Evolutionary conservation across 1,140 invertebrate genomes (phyloP).

Genomic region (Oedothorax gibbosus): DNA sequence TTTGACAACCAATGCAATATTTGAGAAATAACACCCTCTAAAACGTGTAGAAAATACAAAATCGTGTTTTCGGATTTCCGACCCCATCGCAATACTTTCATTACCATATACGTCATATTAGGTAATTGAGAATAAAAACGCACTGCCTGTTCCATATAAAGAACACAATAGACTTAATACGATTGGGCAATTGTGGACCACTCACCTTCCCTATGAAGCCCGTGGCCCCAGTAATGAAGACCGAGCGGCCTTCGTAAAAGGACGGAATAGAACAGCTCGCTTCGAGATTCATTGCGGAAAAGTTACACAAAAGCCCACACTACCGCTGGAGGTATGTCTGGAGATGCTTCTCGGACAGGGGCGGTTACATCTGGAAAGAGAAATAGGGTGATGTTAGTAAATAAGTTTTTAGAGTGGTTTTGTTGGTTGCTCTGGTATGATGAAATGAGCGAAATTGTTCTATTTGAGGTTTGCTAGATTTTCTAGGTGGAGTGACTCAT

Average conservation of each 20-base stretch:
- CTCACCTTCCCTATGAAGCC: constrained; percentile 84
- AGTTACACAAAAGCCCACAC: constrained; percentile 24
- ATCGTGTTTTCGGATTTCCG: no score
- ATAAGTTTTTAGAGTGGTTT: background rate
- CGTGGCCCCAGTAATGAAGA: constrained; percentile 78
- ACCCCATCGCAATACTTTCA: no score
- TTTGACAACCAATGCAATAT: no score
- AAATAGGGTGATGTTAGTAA: background rate
- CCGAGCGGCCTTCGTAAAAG: constrained; percentile 75
- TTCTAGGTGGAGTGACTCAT: no score
- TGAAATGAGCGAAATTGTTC: constrained; percentile 4
- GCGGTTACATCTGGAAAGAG: constrained; percentile 38
- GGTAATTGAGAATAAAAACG: no score
- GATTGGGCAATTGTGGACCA: constrained; percentile 72
- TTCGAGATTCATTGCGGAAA: constrained; percentile 31
- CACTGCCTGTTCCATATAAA: no score
- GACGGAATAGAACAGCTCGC: constrained; percentile 63
- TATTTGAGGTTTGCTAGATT: background rate
- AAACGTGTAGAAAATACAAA: no score
- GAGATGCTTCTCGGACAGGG: background rate
- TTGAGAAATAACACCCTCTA: no score
- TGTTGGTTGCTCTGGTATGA: background rate
- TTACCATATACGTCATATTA: no score
- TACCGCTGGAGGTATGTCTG: no score
- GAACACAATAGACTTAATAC: no score